Conservation (phyloP, 2,888 invertebrate genomes). For the Andrena minutula region DNA sequence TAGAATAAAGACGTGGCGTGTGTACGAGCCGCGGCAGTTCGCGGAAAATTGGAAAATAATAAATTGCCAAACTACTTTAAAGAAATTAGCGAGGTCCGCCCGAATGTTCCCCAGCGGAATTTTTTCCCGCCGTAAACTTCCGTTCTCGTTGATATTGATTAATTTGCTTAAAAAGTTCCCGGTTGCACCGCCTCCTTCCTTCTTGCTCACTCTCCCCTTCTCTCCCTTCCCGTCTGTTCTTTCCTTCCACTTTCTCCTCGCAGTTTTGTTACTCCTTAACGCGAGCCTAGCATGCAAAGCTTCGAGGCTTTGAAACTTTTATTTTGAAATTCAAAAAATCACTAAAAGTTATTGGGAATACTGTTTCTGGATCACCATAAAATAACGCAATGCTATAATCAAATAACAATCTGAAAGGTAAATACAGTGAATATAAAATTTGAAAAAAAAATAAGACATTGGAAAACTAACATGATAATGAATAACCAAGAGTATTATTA, state of each 20-base stretch:
- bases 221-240: slow-evolving; percentile 28
- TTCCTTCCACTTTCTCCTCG: slow-evolving; percentile 38
- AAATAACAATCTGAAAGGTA: background rate
- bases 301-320: slow-evolving; percentile 9
- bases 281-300: slow-evolving; percentile 11
- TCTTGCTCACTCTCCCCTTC: slow-evolving; percentile 52
- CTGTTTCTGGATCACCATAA: background rate
- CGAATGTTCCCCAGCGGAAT: slow-evolving; percentile 65
- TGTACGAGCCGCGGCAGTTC: slow-evolving; percentile 68
- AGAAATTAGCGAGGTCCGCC: slow-evolving; percentile 80
- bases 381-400: background rate
- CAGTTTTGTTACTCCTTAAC: slow-evolving; percentile 39
- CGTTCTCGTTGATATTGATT: slow-evolving; percentile 80
- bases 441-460: no score
- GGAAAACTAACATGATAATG: no score
- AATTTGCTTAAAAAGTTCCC: slow-evolving; percentile 82
- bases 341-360: background rate
- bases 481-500: no score
- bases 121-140: slow-evolving; percentile 75
- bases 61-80: slow-evolving; percentile 83
- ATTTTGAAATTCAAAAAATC: background rate
- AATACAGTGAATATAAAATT: no score
- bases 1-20: slow-evolving; percentile 62
- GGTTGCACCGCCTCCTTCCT: slow-evolving; percentile 62
- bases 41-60: slow-evolving; percentile 82